These are phyloP conservation scores for Oplegnathus fasciatus DNA, from an alignment of 2,113 vertebrate species.

Conservation along the genomic window DNA sequence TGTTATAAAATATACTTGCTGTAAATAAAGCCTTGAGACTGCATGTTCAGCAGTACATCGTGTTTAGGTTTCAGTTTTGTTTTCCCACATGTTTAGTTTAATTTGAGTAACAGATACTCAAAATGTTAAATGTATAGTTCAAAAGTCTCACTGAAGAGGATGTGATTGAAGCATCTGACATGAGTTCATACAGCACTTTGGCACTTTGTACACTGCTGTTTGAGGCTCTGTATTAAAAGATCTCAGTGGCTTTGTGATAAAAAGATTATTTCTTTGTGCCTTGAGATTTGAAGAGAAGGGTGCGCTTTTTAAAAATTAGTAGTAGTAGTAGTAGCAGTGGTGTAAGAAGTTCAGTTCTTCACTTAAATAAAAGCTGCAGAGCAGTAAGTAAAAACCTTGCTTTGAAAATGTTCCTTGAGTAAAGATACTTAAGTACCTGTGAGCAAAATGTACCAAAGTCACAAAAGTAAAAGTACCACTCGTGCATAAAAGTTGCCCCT, in stretches of 20 bases:
- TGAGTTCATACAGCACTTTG: background rate
- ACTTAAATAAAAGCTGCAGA: background rate
- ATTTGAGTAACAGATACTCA: background rate
- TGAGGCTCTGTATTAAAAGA: background rate
- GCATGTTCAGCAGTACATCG: constrained; percentile 4
- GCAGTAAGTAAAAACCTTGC: background rate
- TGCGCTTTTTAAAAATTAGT: background rate
- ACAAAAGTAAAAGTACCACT: background rate
- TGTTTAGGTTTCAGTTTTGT: background rate
- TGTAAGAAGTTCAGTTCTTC: background rate
- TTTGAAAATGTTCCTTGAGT: background rate
- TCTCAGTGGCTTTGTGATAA: background rate
- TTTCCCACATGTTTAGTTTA: background rate
- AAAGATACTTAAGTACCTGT: background rate
- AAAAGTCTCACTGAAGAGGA: background rate
- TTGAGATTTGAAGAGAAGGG: background rate
- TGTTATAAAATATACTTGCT: constrained; percentile 7
- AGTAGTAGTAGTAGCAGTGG: background rate
- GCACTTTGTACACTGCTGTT: background rate
- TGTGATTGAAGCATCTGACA: background rate
- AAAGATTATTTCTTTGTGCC: background rate
- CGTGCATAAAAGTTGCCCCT: background rate
- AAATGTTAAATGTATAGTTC: background rate
- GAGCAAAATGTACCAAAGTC: background rate
- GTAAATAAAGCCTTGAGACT: constrained; percentile 24